A percentile compares a stretch with the other conserved stretches of the same genome.
Evolutionary conservation across 37 sponge, comb jelly and placozoan genomes (phyloP).

Genomic region (Diacarnus erythraeanus): DNA sequence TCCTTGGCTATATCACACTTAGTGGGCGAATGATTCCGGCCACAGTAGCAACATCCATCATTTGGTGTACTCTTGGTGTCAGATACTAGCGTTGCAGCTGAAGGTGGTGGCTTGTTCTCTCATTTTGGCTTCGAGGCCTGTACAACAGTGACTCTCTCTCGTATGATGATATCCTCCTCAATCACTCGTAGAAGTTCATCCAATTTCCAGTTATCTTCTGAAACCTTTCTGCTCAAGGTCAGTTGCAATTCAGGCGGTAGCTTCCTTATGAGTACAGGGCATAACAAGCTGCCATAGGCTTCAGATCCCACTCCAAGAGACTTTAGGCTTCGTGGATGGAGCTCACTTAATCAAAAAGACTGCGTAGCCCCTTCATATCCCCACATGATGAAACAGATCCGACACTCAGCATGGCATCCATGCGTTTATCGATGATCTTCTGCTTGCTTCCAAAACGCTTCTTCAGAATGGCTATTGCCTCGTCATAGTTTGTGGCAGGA

Average conservation of each 20-base stretch:
- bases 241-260: constrained; percentile 29
- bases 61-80: no score
- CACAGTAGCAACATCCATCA: no score
- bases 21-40: no score
- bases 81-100: background rate
- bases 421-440: constrained; percentile 21
- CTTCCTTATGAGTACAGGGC: constrained; percentile 3
- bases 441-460: constrained; percentile 26
- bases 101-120: background rate
- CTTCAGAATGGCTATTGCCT: constrained; percentile 21
- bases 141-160: constrained; percentile 29
- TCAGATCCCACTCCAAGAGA: constrained; percentile 12
- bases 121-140: no score
- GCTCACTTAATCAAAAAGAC: constrained; percentile 1
- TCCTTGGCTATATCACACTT: no score
- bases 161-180: constrained; percentile 14
- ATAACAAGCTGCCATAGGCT: constrained; percentile 18
- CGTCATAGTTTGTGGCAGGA: constrained; percentile 23
- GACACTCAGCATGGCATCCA: constrained; percentile 35
- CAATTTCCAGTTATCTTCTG: constrained; percentile 16
- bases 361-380: constrained; percentile 14
- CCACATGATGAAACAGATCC: constrained; percentile 1
- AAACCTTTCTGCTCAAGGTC: constrained; percentile 10
- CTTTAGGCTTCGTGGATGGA: constrained; percentile 16
- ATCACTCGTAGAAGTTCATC: constrained; percentile 1